Evolutionary conservation across 2,113 vertebrate genomes (phyloP), one percentile per base, ranked within the genome.

Genomic region (Neogobius melanostomus): DNA sequence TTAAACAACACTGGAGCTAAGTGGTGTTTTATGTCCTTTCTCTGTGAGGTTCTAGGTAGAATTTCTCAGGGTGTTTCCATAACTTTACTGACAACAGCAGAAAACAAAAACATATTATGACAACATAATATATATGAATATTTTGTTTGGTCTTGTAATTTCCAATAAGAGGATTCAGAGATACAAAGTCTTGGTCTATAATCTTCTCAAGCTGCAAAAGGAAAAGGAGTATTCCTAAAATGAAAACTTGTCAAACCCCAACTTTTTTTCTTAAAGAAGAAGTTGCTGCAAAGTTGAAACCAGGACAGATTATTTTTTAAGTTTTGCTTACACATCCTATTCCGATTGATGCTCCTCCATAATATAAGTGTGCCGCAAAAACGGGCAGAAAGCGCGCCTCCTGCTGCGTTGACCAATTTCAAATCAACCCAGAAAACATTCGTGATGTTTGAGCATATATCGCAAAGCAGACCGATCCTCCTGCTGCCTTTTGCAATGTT

Each of bases 261-360:
- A 75, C 72, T 75, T 79, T 56, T 15, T 43, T 0, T 2, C 21
- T 21, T 4, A 36, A 36, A 36, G 28, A 21, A 61, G 46, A 75
- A 71, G 56, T 61, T 66, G 54, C 6, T 11, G 49, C 65, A 10
- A 66, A 75, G 56, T 57, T 17, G 44, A 82, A 85, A 76, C 59
- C 45, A 76, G 73, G 72, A 77, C 48, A 5, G 46, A 12, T 61
- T 52, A 61, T 43, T 28, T 14, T 63, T 42, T 47, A 56, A 43
- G 42, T 60, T 44, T n/a, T 67, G 59, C 28, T 36, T 36, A 36
- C 28, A 36, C 56, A 53, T 28, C 52, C 16, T 56, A 72, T 77
- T 74, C 80, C 59, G 67, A 79, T 28, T 73, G 69, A 79, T 68
- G 77, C 64, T 0, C 48, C 44, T 7, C 17, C 8, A 69, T 48